phyloP scores from a whole-genome alignment of 2,113 vertebrate species.

The Grus americana region DNA sequence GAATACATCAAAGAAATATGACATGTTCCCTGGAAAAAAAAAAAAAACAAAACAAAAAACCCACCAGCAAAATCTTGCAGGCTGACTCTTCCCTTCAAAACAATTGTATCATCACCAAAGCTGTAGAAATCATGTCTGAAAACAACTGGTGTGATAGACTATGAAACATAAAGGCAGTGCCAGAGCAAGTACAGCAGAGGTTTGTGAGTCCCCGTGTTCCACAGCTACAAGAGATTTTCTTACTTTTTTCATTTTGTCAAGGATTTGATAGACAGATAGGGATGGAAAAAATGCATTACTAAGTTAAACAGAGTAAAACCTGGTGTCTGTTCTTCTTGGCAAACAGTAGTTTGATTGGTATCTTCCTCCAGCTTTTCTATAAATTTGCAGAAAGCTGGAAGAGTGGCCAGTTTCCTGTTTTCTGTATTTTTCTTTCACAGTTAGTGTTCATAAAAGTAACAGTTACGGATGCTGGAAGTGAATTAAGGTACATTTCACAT shows the following conservation, averaged over 20 bases:
- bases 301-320: conserved; percentile 18
- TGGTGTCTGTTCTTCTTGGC: neutral
- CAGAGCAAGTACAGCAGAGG: conserved; percentile 41
- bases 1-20: neutral
- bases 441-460: neutral
- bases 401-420: neutral
- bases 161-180: conserved; percentile 38
- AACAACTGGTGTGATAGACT: conserved; percentile 61
- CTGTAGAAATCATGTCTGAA: conserved; percentile 53
- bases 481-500: neutral
- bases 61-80: neutral
- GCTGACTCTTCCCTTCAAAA: conserved; percentile 19
- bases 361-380: neutral
- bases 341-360: neutral
- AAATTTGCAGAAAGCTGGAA: neutral
- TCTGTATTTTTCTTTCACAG: conserved; percentile 18
- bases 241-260: conserved; percentile 49
- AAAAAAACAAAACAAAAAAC: too few species aligned
- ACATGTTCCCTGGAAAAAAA: neutral
- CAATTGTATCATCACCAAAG: conserved; percentile 22
- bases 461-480: neutral
- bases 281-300: conserved; percentile 8
- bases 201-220: conserved; percentile 39
- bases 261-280: conserved; percentile 3
- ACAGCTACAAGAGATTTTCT: conserved; percentile 27